These are phyloP conservation scores for Ctenomys sociabilis DNA, from an alignment of 2,113 vertebrate genomes.

Conservation along the genomic window DNA sequence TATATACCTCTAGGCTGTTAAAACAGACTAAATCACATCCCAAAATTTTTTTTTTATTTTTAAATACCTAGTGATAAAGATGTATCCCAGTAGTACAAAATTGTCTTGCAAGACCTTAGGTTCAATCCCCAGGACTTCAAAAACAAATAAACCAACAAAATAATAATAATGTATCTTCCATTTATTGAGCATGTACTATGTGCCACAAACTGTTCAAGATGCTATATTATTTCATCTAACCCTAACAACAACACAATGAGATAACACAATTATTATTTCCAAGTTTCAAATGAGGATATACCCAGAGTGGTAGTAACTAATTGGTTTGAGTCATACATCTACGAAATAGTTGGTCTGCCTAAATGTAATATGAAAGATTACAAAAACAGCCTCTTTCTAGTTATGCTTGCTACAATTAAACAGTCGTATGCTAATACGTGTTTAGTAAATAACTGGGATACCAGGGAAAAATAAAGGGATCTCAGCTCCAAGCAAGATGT, in stretches of 20 bases:
- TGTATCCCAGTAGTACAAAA: not conserved
- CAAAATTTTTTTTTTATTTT: not conserved
- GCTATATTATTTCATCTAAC: conserved; percentile 35
- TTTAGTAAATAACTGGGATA: conserved; percentile 32
- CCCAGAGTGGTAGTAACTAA: not conserved
- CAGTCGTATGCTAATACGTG: conserved; percentile 4
- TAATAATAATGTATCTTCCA: not conserved
- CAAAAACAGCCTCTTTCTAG: conserved; percentile 37
- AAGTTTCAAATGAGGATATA: conserved; percentile 43
- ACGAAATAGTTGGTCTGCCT: conserved; percentile 22
- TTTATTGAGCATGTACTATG: conserved; percentile 38
- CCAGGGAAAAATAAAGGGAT: not conserved
- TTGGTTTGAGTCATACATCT: not conserved
- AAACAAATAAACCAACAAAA: not conserved
- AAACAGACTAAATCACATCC: conserved; percentile 3
- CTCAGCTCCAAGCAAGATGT: not conserved
- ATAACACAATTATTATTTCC: not conserved
- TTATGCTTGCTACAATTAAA: conserved; percentile 5
- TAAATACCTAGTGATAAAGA: not conserved
- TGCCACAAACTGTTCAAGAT: not conserved
- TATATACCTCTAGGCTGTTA: not conserved
- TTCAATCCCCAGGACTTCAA: not conserved
- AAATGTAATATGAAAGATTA: conserved; percentile 23
- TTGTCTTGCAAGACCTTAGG: not conserved
- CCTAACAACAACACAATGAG: not conserved